Conservation (phyloP, 2,113 vertebrate genomes). For the Craseonycteris thonglongyai region DNA sequence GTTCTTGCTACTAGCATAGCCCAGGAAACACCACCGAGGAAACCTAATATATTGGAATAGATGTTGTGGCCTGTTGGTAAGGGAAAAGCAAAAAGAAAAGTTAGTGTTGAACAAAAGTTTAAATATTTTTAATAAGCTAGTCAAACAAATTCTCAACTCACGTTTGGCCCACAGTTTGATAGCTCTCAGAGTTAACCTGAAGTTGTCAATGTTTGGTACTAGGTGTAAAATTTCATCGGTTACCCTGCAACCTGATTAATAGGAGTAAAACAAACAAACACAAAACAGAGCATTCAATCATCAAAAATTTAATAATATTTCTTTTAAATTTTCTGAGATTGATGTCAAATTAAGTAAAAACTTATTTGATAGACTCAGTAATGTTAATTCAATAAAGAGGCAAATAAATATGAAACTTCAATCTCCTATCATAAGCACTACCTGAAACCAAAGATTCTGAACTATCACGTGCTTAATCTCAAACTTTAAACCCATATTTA, state of each 20-base stretch:
- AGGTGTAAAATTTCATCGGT: conserved; percentile 93
- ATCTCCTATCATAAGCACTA: background rate
- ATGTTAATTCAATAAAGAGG: background rate
- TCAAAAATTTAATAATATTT: conserved; percentile 4
- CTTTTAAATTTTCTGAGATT: conserved; percentile 22
- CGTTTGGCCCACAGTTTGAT: conserved; percentile 96
- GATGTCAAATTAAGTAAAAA: conserved; percentile 34
- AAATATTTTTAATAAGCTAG: conserved; percentile 52
- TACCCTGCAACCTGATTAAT: conserved; percentile 89
- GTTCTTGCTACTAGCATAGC: conserved; percentile 94
- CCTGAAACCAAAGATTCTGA: background rate
- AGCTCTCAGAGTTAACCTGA: conserved; percentile 91
- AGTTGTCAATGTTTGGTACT: conserved; percentile 93
- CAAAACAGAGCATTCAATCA: conserved; percentile 47
- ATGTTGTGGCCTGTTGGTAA: conserved; percentile 89
- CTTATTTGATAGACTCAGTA: background rate
- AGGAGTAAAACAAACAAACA: conserved; percentile 51
- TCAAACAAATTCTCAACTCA: conserved; percentile 80
- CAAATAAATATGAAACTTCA: background rate
- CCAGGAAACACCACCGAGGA: conserved; percentile 93
- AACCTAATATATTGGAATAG: conserved; percentile 94
- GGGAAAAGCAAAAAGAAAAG: conserved; percentile 72
- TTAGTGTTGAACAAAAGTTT: conserved; percentile 52
- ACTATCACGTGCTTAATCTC: background rate
- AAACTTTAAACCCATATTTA: background rate